Evolutionary conservation across 2,797 vertebrate genomes (phyloP).

Genomic region (Platalea minor): DNA sequence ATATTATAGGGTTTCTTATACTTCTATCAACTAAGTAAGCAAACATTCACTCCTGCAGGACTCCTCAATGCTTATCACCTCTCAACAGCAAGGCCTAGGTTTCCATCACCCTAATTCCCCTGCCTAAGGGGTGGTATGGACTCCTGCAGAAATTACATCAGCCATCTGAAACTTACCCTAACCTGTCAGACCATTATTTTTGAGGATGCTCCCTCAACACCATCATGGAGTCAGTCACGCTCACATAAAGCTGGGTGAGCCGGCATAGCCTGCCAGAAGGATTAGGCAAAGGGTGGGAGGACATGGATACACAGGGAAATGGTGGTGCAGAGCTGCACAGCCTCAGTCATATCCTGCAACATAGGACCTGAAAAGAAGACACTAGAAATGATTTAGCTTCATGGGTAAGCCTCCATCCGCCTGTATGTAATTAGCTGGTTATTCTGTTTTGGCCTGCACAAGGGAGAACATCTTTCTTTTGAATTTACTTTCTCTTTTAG

Average conservation of each 20-base stretch:
- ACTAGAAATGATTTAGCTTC: neutral
- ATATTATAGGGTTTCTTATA: neutral
- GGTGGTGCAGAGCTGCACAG: neutral
- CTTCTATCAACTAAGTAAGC: neutral
- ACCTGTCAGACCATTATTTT: neutral
- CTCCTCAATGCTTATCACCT: neutral
- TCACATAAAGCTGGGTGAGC: neutral
- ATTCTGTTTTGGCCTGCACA: neutral
- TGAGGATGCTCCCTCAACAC: neutral
- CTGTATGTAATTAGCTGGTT: neutral
- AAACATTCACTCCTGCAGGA: neutral
- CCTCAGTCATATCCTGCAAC: neutral
- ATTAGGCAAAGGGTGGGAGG: fast-evolving
- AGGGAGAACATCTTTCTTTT: neutral
- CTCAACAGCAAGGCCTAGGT: neutral
- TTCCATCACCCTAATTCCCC: neutral
- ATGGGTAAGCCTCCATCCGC: neutral
- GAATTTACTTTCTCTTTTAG: neutral
- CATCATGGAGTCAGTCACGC: neutral
- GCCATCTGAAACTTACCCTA: neutral
- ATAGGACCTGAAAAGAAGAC: neutral
- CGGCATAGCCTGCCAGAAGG: neutral
- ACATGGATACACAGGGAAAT: neutral
- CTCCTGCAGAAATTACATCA: neutral
- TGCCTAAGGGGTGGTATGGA: neutral